A percentile compares a stretch with the other conserved stretches of the same genome.
Conservation (phyloP, 2,113 vertebrate species). For the Dinomys branickii region DNA sequence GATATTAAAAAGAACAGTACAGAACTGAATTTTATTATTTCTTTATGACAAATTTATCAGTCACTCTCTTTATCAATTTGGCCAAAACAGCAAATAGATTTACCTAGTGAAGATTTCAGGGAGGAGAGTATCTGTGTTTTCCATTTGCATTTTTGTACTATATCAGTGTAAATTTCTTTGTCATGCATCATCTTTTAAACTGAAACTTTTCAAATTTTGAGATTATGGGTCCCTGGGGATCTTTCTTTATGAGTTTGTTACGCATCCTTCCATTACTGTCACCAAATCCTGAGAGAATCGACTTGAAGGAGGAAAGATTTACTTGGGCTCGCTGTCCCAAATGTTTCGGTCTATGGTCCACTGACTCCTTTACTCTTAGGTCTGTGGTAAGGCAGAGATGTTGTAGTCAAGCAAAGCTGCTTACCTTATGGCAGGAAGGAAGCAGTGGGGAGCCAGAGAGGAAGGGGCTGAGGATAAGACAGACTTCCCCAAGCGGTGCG, state of each 20-base stretch:
- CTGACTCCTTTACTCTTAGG: neutral
- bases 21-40: slow-evolving; percentile 16
- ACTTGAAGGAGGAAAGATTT: neutral
- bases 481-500: neutral
- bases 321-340: neutral
- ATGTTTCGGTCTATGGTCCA: neutral
- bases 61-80: slow-evolving; percentile 16
- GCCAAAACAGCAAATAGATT: neutral
- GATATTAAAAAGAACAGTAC: neutral
- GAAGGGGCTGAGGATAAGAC: neutral
- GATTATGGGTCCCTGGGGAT: neutral
- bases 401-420: neutral
- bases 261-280: neutral
- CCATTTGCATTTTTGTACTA: neutral
- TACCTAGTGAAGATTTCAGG: neutral
- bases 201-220: slow-evolving; percentile 7
- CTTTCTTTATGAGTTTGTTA: slow-evolving; percentile 1
- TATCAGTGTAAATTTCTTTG: neutral
- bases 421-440: neutral
- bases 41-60: neutral
- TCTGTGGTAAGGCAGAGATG: neutral
- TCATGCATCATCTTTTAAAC: neutral
- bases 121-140: neutral
- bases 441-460: neutral
- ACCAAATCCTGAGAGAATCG: neutral